Conservation (phyloP, 2,797 vertebrate genomes). For the Acipenser oxyrinchus region DNA sequence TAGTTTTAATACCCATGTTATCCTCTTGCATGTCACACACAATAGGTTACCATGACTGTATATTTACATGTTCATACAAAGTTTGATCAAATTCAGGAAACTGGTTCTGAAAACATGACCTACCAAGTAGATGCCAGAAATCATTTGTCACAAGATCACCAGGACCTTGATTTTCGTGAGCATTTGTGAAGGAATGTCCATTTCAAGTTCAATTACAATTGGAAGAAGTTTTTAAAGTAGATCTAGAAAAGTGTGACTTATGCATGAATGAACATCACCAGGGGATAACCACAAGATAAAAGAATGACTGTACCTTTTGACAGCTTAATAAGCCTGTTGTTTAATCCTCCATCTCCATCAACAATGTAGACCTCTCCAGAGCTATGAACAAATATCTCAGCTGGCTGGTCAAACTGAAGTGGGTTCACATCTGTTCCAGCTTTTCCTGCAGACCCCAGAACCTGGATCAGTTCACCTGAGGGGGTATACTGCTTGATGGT, state of each 20-base stretch:
- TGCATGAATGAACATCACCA: too few relatives aligned
- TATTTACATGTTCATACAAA: too few relatives aligned
- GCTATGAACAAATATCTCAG: constrained; percentile 78
- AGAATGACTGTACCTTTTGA: constrained; percentile 52
- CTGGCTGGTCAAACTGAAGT: constrained; percentile 87
- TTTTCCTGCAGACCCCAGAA: constrained; percentile 76
- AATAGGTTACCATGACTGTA: too few relatives aligned
- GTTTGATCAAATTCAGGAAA: too few relatives aligned
- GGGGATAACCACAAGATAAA: too few relatives aligned
- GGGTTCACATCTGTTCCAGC: constrained; percentile 73
- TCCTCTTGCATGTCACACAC: too few relatives aligned
- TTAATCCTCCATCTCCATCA: constrained; percentile 89
- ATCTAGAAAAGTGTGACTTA: background rate
- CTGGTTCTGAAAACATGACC: too few relatives aligned
- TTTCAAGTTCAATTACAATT: background rate
- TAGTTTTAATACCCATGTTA: too few relatives aligned
- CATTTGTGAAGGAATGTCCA: too few relatives aligned
- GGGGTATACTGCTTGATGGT: constrained; percentile 83
- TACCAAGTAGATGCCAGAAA: too few relatives aligned
- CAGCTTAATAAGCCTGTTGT: constrained; percentile 89
- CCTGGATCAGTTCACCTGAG: constrained; percentile 72
- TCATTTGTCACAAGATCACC: too few relatives aligned
- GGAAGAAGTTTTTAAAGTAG: background rate
- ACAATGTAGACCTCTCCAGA: constrained; percentile 84
- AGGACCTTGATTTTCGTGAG: too few relatives aligned